Conservation (phyloP, 2,797 vertebrate genomes). For the Mormyrus proboscirostris region DNA sequence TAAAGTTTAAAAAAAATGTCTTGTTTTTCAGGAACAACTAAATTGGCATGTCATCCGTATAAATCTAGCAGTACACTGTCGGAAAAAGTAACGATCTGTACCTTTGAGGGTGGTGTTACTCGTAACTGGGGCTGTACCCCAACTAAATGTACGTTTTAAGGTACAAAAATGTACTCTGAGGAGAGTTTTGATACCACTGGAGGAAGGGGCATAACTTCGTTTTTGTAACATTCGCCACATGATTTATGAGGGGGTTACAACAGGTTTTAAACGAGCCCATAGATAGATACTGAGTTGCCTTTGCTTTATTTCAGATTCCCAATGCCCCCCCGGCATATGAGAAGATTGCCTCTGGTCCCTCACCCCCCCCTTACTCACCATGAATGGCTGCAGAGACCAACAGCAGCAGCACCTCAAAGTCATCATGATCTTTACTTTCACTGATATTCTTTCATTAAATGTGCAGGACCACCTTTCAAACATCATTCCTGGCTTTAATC, state of each 20-base stretch:
- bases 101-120: not conserved
- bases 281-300: not conserved
- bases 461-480: not conserved
- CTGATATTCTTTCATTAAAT: not conserved
- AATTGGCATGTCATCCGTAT: not conserved
- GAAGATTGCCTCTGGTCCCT: conserved; percentile 65
- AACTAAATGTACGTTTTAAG: not conserved
- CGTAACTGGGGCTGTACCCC: not conserved
- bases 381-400: conserved; percentile 46
- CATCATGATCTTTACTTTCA: not conserved
- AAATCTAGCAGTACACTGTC: not conserved
- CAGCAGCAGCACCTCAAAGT: not conserved
- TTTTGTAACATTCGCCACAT: not conserved
- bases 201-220: not conserved
- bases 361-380: conserved; percentile 82
- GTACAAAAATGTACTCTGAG: not conserved
- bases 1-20: not conserved
- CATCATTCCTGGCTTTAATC: not conserved
- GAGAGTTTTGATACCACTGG: not conserved
- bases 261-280: not conserved
- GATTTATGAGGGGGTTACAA: not conserved
- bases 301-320: conserved; percentile 64
- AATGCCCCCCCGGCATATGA: conserved; percentile 89
- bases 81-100: not conserved
- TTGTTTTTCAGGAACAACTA: not conserved